phyloP scores from a whole-genome alignment of 2,888 invertebrate species.

The Sesia bembeciformis region DNA sequence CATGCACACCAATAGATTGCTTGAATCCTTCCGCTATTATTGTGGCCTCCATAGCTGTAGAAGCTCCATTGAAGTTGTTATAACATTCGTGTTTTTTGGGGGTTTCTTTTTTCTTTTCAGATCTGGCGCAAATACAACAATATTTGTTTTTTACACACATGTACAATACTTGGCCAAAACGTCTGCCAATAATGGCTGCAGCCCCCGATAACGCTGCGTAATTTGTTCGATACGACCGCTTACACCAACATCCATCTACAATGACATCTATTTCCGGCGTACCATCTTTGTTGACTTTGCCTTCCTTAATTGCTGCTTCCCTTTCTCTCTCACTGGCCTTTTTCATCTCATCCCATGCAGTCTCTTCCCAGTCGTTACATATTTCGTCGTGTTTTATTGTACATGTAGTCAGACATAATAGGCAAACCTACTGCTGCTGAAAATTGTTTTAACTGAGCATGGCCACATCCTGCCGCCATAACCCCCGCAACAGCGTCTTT shows the following conservation, averaged over 20 bases:
- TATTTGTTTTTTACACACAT: constrained; percentile 13
- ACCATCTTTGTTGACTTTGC: constrained; percentile 10
- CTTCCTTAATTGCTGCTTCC: constrained; percentile 11
- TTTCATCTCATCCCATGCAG: constrained; percentile 12
- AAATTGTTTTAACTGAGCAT: constrained; percentile 2
- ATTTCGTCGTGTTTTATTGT: constrained; percentile 4
- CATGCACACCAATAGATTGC: constrained; percentile 18
- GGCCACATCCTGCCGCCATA: constrained; percentile 2
- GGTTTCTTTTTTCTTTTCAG: constrained; percentile 9
- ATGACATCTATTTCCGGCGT: constrained; percentile 11
- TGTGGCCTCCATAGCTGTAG: constrained; percentile 28
- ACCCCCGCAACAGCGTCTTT: constrained; percentile 2
- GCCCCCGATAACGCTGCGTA: constrained; percentile 12
- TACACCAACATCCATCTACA: constrained; percentile 13
- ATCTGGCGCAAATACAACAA: constrained; percentile 10
- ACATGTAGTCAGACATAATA: background rate
- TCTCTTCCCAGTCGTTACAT: constrained; percentile 8
- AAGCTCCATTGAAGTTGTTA: constrained; percentile 26
- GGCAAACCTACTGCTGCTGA: constrained; percentile 1
- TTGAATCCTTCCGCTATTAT: constrained; percentile 27
- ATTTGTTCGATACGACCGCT: constrained; percentile 11
- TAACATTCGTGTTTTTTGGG: constrained; percentile 16
- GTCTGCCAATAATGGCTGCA: constrained; percentile 13
- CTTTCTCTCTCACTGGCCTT: constrained; percentile 10
- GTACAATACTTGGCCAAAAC: constrained; percentile 1